Evolutionary conservation across 2,113 vertebrate genomes (phyloP).

Genomic region (Percina caprodes): DNA sequence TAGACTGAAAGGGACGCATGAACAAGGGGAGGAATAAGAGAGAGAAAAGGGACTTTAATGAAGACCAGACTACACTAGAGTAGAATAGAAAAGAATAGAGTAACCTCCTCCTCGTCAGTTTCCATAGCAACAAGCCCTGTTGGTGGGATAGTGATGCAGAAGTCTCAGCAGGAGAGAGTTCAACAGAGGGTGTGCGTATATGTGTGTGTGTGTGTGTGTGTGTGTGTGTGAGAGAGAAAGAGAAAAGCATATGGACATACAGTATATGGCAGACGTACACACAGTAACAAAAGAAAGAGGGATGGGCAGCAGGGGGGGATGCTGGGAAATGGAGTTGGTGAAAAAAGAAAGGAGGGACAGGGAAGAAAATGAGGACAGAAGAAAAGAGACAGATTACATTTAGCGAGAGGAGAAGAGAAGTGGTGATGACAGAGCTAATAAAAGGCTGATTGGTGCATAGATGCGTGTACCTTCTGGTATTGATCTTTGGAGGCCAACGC

Average conservation of each 20-base stretch:
- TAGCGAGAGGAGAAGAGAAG: background rate
- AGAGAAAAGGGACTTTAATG: constrained; percentile 28
- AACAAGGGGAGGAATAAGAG: constrained; percentile 3
- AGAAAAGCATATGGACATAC: too few species aligned
- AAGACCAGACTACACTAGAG: constrained; percentile 52
- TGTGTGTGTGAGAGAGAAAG: constrained; percentile 9
- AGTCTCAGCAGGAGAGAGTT: constrained; percentile 72
- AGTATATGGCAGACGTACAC: background rate
- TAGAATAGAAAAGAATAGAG: constrained; percentile 56
- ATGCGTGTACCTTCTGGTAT: constrained; percentile 91
- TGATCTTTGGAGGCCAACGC: constrained; percentile 88
- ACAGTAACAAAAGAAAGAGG: background rate
- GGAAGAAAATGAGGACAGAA: background rate
- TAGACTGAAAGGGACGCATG: constrained; percentile 11
- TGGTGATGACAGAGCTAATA: background rate
- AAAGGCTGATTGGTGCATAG: background rate
- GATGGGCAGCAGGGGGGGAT: constrained; percentile 17
- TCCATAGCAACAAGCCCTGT: constrained; percentile 76
- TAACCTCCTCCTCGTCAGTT: constrained; percentile 65
- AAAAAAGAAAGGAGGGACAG: background rate
- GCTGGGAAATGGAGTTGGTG: constrained; percentile 38
- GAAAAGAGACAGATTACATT: too few species aligned
- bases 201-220: background rate
- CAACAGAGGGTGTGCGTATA: constrained; percentile 56
- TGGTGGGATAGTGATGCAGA: constrained; percentile 68